phyloP scores from a whole-genome alignment of 2,113 vertebrate genomes.

The Rhodinocichla rosea region DNA sequence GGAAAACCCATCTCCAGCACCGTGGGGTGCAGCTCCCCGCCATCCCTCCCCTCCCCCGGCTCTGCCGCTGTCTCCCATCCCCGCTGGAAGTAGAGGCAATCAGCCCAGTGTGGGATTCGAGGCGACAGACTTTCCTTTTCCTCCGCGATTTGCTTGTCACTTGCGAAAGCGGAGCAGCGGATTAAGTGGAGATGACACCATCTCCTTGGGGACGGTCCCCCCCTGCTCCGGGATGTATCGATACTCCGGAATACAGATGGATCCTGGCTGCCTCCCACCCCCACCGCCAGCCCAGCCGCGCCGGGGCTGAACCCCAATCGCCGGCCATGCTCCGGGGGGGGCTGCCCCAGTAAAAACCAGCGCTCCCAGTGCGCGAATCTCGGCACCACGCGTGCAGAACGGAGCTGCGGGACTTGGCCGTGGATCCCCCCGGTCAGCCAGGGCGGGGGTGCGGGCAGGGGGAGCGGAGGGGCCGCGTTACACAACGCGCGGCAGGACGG shows the following conservation, averaged over 20 bases:
- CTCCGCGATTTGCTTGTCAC: slow-evolving; percentile 35
- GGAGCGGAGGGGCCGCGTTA: background rate
- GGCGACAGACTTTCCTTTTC: slow-evolving; percentile 54
- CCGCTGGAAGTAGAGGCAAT: slow-evolving; percentile 23
- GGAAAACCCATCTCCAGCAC: background rate
- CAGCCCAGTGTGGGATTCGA: slow-evolving; percentile 63
- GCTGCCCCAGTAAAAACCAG: background rate
- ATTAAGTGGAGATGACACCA: slow-evolving; percentile 54
- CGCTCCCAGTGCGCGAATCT: background rate
- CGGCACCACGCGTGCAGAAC: background rate
- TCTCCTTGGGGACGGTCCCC: slow-evolving; percentile 37
- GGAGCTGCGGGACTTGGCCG: background rate
- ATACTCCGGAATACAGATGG: slow-evolving; percentile 9
- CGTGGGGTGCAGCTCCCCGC: background rate
- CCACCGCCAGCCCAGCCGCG: background rate
- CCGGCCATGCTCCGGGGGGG: background rate
- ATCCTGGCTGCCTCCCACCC: background rate
- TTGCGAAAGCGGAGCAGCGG: slow-evolving; percentile 13
- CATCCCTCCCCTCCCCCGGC: background rate
- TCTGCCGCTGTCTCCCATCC: slow-evolving; percentile 31
- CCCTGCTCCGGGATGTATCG: background rate
- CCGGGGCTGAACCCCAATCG: background rate
- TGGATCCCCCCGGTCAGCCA: background rate
- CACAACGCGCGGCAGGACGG: slow-evolving; percentile 22
- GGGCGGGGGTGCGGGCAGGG: background rate